A percentile compares a stretch with the other conserved stretches of the same genome.
Evolutionary conservation across 1,140 invertebrate genomes (phyloP).

Genomic region (Drosophila yakuba): DNA sequence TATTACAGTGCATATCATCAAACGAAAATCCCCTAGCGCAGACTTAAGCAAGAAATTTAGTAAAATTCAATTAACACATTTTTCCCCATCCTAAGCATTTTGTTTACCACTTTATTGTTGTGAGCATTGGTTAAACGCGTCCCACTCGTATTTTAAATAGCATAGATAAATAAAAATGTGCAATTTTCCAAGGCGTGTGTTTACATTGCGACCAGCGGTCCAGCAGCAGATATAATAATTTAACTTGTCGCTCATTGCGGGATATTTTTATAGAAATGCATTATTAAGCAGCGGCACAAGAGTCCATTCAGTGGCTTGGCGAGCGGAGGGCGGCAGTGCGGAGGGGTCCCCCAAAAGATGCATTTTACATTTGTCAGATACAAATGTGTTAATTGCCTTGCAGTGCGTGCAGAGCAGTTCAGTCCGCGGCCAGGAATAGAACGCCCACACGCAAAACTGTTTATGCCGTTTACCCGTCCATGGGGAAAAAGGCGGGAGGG

Average conservation of each 20-base stretch:
- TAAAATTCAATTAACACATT: constrained; percentile 23
- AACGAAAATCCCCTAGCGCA: not conserved
- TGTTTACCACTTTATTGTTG: constrained; percentile 44
- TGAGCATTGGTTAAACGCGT: constrained; percentile 6
- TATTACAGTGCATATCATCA: not conserved
- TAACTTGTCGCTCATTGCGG: constrained; percentile 45
- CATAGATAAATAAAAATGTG: constrained; percentile 6
- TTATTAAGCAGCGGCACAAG: constrained; percentile 37
- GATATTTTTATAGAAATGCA: constrained; percentile 46
- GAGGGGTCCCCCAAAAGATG: constrained; percentile 50
- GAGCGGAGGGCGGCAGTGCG: constrained; percentile 16
- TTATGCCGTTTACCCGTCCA: constrained; percentile 34
- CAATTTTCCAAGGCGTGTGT: constrained; percentile 33
- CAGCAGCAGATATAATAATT: constrained; percentile 48
- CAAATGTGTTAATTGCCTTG: constrained; percentile 79
- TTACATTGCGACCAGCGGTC: constrained; percentile 29
- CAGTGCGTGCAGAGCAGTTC: constrained; percentile 53
- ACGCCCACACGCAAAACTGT: constrained; percentile 70
- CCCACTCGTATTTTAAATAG: constrained; percentile 16
- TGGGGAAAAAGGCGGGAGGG: not conserved
- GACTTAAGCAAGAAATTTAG: not conserved
- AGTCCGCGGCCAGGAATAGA: constrained; percentile 68
- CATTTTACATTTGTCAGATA: constrained; percentile 80
- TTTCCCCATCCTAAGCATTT: constrained; percentile 33
- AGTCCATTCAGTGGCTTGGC: constrained; percentile 14